These are phyloP conservation scores for Petrophora chlorosata DNA, from an alignment of 2,888 invertebrate species.

Conservation along the genomic window DNA sequence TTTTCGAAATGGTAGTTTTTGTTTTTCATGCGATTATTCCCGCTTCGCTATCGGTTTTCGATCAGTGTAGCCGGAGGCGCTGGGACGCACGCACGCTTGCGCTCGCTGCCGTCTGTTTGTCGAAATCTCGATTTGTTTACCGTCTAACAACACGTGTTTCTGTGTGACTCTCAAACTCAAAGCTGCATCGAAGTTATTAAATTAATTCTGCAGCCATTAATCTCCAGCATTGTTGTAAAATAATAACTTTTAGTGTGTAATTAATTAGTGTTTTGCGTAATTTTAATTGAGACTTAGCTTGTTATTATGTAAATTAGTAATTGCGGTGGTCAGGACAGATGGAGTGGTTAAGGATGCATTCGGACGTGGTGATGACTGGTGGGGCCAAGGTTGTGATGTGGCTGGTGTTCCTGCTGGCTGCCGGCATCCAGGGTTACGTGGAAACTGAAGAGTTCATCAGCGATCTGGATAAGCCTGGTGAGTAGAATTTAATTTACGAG, in stretches of 20 bases:
- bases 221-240: not conserved
- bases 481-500: conserved; percentile 31
- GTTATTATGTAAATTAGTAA: not conserved
- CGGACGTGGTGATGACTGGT: conserved; percentile 36
- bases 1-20: conserved; percentile 24
- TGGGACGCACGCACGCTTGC: conserved; percentile 59
- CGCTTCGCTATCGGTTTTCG: conserved; percentile 62
- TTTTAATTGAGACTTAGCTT: not conserved
- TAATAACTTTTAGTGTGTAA: not conserved
- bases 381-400: conserved; percentile 39
- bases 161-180: conserved; percentile 23
- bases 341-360: conserved; percentile 22
- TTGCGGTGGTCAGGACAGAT: conserved; percentile 7
- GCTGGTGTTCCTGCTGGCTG: conserved; percentile 57
- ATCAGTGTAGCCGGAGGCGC: conserved; percentile 67
- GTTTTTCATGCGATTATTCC: conserved; percentile 46
- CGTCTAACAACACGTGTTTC: conserved; percentile 49
- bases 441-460: conserved; percentile 82
- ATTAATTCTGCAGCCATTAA: not conserved
- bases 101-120: conserved; percentile 27
- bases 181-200: not conserved
- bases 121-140: conserved; percentile 53
- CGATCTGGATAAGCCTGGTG: conserved; percentile 84
- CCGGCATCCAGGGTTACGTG: conserved; percentile 70
- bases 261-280: not conserved